Conservation (phyloP, 1,140 invertebrate genomes). For the Anagrus nilaparvatae region DNA sequence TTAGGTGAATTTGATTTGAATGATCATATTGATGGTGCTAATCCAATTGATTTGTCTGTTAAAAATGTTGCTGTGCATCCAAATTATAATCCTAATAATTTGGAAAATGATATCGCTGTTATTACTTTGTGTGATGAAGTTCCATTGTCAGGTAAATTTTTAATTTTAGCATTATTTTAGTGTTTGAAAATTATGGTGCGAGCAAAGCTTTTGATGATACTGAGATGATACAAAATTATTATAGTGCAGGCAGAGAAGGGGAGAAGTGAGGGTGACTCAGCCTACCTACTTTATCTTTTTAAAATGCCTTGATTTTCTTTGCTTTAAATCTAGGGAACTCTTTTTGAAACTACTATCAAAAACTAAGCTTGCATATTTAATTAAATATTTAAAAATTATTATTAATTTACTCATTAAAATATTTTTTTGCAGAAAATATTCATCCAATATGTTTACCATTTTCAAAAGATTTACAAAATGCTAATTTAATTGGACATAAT, state of each 20-base stretch:
- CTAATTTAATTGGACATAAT: constrained; percentile 39
- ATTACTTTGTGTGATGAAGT: constrained; percentile 49
- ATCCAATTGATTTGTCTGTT: constrained; percentile 52
- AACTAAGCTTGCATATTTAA: too few species aligned
- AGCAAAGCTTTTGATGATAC: too few species aligned
- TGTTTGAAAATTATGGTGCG: too few species aligned
- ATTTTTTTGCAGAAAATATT: constrained; percentile 42
- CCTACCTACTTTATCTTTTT: too few species aligned
- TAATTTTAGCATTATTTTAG: constrained; percentile 7
- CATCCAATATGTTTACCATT: constrained; percentile 64
- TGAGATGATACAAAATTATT: too few species aligned
- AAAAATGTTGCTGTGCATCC: constrained; percentile 50
- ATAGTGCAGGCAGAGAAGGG: too few species aligned
- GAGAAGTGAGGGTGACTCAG: too few species aligned
- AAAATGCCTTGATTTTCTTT: too few species aligned
- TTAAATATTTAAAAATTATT: not conserved
- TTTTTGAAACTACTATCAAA: too few species aligned
- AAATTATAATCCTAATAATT: constrained; percentile 47
- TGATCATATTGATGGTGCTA: constrained; percentile 47
- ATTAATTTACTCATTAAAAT: not conserved
- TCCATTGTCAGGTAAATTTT: constrained; percentile 47
- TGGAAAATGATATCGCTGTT: constrained; percentile 66
- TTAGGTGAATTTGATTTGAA: constrained; percentile 61
- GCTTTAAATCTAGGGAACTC: too few species aligned
- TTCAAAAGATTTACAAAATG: constrained; percentile 35